Percentiles rank a stretch among this genome's conserved stretches.
Evolutionary conservation across 2,797 vertebrate species (phyloP).

Genomic region (Tarsius wallacei): DNA sequence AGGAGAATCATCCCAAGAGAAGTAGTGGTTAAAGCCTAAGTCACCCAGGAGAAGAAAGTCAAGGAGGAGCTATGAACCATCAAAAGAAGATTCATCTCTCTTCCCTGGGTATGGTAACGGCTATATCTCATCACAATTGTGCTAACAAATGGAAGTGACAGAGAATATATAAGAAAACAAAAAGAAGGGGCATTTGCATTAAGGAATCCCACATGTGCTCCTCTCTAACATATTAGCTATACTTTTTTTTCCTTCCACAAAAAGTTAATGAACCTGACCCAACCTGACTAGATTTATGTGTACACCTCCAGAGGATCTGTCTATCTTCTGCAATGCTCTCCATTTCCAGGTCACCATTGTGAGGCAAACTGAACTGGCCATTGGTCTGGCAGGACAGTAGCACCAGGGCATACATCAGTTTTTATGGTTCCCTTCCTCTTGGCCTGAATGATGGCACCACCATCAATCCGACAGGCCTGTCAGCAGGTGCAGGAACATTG

Average conservation of each 20-base stretch:
- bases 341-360: neutral
- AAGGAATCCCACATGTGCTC: neutral
- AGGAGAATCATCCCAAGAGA: neutral
- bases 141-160: neutral
- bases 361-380: neutral
- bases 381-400: neutral
- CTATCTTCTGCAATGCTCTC: neutral
- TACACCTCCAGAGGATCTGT: neutral
- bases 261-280: neutral
- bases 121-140: neutral
- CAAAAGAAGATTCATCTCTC: neutral
- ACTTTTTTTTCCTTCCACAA: neutral
- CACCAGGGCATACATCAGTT: neutral
- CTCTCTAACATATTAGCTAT: neutral
- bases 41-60: neutral
- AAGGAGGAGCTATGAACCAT: neutral
- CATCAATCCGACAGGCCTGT: neutral
- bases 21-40: neutral
- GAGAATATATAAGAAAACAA: neutral
- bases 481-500: slow-evolving; percentile 80
- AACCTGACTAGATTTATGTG: neutral
- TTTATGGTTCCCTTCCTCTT: slow-evolving; percentile 41
- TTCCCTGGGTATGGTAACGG: neutral
- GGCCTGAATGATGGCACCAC: slow-evolving; percentile 55
- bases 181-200: neutral